Evolutionary conservation across 1,140 invertebrate genomes (phyloP), one percentile per base, ranked within the genome.

Genomic region (Druon quercuslanigerum): DNA sequence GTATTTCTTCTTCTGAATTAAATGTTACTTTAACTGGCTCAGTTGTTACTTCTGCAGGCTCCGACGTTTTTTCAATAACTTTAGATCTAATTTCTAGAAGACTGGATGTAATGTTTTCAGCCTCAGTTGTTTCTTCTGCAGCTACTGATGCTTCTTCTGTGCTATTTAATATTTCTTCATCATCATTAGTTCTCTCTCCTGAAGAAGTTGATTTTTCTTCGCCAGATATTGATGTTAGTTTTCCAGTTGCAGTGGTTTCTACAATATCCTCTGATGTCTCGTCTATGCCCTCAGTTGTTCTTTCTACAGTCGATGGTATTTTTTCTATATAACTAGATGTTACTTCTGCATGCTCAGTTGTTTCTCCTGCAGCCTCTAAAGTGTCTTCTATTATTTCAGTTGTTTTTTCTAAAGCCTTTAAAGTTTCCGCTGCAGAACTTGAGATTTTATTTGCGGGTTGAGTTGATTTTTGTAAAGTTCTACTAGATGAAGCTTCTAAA

Each of bases 391-490:
- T 12, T 12, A 0, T 33, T 11, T 19, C 14, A 20, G 4, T 33
- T 13, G 57, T 60, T 60, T 60, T 12, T 60, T 60, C 20, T 20
- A n/a, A 56, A 56, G n/a, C n/a, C n/a, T n/a, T 17, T 54, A 19
- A 13, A 3, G 56, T 33, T 20, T 57, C 8, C 1, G 0, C 16
- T 33, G 8, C 7, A 46, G 8, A 46, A 46, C 20, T 11, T 4
- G 12, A 2, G 25, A 20, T 60, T 20, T 16, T 1, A 8, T 56
- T 11, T 17, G 14, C 25, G 14, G 13, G 3, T 19, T 56, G 5
- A 13, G 12, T 33, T 13, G 57, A 16, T 60, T 60, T 25, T 60
- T 60, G 9, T n/a, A 13, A 56, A 13, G 20, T 19, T 17, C 9
- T 7, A 16, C 1, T 13, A 14, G 57, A 16, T 16, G 25, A 25